A percentile compares a stretch with the other conserved stretches of the same genome.
These are phyloP conservation scores for Drosophila mayaguana DNA, from an alignment of 2,888 invertebrate genomes.

Conservation along the genomic window DNA sequence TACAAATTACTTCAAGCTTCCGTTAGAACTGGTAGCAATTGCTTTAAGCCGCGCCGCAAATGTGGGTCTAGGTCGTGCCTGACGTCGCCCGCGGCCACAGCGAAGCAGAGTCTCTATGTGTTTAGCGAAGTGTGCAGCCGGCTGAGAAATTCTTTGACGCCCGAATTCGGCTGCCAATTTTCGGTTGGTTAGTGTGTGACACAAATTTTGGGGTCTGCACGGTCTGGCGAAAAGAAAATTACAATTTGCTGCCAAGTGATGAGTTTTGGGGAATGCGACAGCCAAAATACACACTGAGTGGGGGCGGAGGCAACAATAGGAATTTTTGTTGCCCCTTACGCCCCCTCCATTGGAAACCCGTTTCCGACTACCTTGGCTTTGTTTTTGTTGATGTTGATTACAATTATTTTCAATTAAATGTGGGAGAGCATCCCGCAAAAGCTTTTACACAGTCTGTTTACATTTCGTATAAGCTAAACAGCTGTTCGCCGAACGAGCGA, in stretches of 20 bases:
- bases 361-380: conserved; percentile 77
- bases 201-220: conserved; percentile 50
- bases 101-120: neutral
- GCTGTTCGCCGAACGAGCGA: conserved; percentile 52
- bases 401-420: conserved; percentile 67
- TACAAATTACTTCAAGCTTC: conserved; percentile 49
- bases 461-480: conserved; percentile 67
- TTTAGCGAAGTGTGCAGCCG: conserved; percentile 56
- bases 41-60: conserved; percentile 45
- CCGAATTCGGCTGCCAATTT: conserved; percentile 57
- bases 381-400: conserved; percentile 68
- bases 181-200: conserved; percentile 62
- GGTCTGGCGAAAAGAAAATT: conserved; percentile 61
- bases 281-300: conserved; percentile 35
- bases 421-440: conserved; percentile 38
- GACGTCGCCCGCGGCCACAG: conserved; percentile 26
- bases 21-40: conserved; percentile 55
- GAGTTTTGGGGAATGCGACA: conserved; percentile 44
- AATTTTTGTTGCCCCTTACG: conserved; percentile 26
- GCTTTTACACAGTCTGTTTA: conserved; percentile 72
- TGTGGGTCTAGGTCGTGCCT: conserved; percentile 71
- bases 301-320: conserved; percentile 20
- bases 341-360: conserved; percentile 56
- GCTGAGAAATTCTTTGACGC: conserved; percentile 74
- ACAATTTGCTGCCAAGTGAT: conserved; percentile 56